Percentiles rank a stretch among this genome's conserved stretches.
phyloP scores from a whole-genome alignment of 2,888 invertebrate genomes.

The Venusia cambrica region DNA sequence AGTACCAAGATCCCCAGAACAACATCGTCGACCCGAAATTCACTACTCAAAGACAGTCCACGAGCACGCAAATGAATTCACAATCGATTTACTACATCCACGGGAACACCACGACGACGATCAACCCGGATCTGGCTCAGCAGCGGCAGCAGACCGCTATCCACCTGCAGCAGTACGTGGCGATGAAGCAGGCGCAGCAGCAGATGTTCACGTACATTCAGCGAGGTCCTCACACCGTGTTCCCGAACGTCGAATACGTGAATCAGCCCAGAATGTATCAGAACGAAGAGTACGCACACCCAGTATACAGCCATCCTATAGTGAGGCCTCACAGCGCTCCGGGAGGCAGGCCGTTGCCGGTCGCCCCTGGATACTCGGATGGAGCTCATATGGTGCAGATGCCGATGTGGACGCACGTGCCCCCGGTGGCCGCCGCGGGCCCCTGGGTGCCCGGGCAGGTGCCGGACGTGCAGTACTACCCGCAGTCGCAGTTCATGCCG shows the following conservation, averaged over 20 bases:
- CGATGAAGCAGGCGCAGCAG: conserved; percentile 78
- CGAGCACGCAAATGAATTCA: conserved; percentile 37
- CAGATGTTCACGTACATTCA: conserved; percentile 73
- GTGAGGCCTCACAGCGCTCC: conserved; percentile 69
- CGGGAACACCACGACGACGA: conserved; percentile 52
- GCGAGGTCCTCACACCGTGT: conserved; percentile 68
- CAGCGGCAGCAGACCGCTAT: conserved; percentile 75
- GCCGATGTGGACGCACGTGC: conserved; percentile 70
- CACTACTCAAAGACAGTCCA: conserved; percentile 43
- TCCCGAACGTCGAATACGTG: conserved; percentile 60
- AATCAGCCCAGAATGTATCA: conserved; percentile 57
- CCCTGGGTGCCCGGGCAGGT: conserved; percentile 64
- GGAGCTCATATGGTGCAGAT: conserved; percentile 64
- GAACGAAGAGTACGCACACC: conserved; percentile 62
- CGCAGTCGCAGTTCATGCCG: conserved; percentile 67
- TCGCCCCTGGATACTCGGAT: conserved; percentile 56
- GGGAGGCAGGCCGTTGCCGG: conserved; percentile 58
- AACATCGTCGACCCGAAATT: conserved; percentile 55
- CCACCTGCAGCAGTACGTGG: conserved; percentile 75
- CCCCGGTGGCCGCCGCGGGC: conserved; percentile 58
- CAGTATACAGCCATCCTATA: conserved; percentile 58
- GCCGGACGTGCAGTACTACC: conserved; percentile 71
- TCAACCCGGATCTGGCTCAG: conserved; percentile 61
- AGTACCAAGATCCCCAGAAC: conserved; percentile 72
- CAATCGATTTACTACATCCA: conserved; percentile 74